Base-by-base conservation (phyloP, 2,113 vertebrate species). In the Hypocryptadius cinnamomeus region DNA sequence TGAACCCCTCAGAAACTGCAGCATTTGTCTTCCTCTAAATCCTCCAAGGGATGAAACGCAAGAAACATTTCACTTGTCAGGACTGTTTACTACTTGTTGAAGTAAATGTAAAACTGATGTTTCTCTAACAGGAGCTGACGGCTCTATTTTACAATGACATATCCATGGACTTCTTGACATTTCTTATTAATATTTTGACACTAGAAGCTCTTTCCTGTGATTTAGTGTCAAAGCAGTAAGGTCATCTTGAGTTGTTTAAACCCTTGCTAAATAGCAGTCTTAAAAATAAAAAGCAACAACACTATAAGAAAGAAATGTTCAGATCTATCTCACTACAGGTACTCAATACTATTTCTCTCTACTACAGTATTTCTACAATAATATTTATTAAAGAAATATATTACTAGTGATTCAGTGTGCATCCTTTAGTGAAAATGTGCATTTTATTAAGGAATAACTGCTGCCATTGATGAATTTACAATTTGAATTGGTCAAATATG, bases 11-110 rank as follows among this genome's bases (percentile, higher is more conserved):
- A 40, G 71, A 87, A 89, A 72, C 73, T 66, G 56, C 70, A 86
- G 35, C 33, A 53, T 97, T 95, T 95, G 9, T 87, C 89, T 96
- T 94, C 54, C 74, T 93, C 76, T 89, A 90, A 97, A 95, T 72
- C 74, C 65, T 93, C 76, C 45, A 50, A 50, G 79, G 89, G 80
- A 71, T 79, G 72, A 87, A 96, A 86, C 76, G 77, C 68, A 70
- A 92, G 86, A 96, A 92, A 73, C 53, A 71, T 92, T 96, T 92
- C 87, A 84, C 89, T 95, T 97, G 96, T 97, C 97, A 96, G 80
- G 72, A 83, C 65, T 91, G 71, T 97, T 97, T 97, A 94, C 89
- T 80, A 66, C 39, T 92, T 71, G 86, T 70, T 91, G 57, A 93
- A 94, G 51, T 87, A 95, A 95, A 93, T 96, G 93, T 95, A 96